phyloP scores from a whole-genome alignment of 1,140 invertebrate genomes.

The Atta colombica region DNA sequence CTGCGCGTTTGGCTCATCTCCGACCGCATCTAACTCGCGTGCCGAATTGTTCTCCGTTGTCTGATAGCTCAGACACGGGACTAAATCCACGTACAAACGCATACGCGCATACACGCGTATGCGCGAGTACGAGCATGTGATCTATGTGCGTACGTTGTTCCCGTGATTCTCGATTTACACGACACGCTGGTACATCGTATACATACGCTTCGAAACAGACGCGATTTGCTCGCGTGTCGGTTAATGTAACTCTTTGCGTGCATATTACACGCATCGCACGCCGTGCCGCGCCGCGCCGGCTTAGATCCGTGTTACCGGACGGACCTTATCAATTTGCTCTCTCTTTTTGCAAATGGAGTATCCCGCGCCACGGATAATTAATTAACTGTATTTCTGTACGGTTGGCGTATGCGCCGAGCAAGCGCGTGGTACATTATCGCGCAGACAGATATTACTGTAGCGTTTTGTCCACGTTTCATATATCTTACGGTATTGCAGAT shows the following conservation, averaged over 20 bases:
- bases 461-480: slow-evolving; percentile 50
- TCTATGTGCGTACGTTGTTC: slow-evolving; percentile 49
- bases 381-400: slow-evolving; percentile 41
- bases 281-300: neutral
- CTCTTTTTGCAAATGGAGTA: slow-evolving; percentile 44
- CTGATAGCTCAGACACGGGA: slow-evolving; percentile 28
- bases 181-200: slow-evolving; percentile 26
- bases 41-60: slow-evolving; percentile 51
- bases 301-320: slow-evolving; percentile 21
- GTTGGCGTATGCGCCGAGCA: slow-evolving; percentile 1
- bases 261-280: neutral
- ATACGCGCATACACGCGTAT: neutral
- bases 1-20: slow-evolving; percentile 17
- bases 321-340: slow-evolving; percentile 55
- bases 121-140: neutral
- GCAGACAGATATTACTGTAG: slow-evolving; percentile 50
- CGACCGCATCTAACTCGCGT: slow-evolving; percentile 17
- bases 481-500: slow-evolving; percentile 5
- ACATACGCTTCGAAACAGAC: neutral
- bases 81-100: neutral
- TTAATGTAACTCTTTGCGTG: slow-evolving; percentile 47
- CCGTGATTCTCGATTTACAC: slow-evolving; percentile 57
- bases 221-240: slow-evolving; percentile 33
- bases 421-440: slow-evolving; percentile 45
- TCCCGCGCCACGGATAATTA: slow-evolving; percentile 34